A percentile compares a stretch with the other conserved stretches of the same genome.
These are phyloP conservation scores for Gnatocerus cornutus DNA, from an alignment of 2,888 invertebrate species.

Conservation along the genomic window DNA sequence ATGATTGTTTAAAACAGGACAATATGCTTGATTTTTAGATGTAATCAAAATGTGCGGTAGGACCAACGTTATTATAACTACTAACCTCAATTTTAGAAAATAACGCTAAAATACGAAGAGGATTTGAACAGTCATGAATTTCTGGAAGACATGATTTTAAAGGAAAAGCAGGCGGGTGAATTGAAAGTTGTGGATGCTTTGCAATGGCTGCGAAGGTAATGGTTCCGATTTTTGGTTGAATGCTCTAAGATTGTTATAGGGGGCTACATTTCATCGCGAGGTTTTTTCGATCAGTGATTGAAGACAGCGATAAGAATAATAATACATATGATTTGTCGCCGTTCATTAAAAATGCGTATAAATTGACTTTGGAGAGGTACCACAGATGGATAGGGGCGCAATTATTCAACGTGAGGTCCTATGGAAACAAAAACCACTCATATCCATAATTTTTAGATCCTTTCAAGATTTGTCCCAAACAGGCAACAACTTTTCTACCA, in stretches of 20 bases:
- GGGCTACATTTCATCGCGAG: conserved; percentile 77
- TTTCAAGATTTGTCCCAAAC: conserved; percentile 63
- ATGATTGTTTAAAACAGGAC: too few species aligned
- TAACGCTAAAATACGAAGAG: conserved; percentile 74
- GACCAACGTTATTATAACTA: conserved; percentile 54
- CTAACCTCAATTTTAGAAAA: conserved; percentile 71
- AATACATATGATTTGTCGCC: conserved; percentile 75
- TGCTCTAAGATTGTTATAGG: conserved; percentile 69
- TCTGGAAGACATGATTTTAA: conserved; percentile 80
- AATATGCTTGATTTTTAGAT: too few species aligned
- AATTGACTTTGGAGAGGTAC: conserved; percentile 80
- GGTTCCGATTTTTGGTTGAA: not conserved
- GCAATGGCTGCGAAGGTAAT: conserved; percentile 83
- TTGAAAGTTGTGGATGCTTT: conserved; percentile 77
- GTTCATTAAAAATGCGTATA: conserved; percentile 79
- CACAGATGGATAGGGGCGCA: conserved; percentile 86
- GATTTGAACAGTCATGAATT: conserved; percentile 74
- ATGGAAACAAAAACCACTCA: not conserved
- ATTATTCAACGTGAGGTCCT: conserved; percentile 77
- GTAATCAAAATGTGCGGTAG: conserved; percentile 67
- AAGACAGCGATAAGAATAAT: conserved; percentile 70
- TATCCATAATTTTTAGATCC: conserved; percentile 54
- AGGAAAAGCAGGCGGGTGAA: conserved; percentile 74
- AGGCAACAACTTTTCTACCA: conserved; percentile 59
- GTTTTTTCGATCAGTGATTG: conserved; percentile 75